Conservation (phyloP, 2,797 vertebrate genomes). For the Pterois miles region DNA sequence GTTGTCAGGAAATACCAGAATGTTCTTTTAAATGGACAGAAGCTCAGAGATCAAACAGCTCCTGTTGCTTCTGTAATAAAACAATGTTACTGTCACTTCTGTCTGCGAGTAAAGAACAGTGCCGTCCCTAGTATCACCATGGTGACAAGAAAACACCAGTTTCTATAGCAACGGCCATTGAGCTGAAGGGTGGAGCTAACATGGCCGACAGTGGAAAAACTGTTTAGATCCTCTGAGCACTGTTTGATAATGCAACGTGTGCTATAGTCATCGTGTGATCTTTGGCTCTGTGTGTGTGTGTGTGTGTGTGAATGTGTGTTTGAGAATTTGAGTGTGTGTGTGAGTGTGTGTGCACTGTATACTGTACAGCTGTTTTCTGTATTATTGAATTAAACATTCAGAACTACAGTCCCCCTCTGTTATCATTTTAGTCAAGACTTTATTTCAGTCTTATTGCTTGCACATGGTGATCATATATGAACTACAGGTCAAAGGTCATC, state of each 20-base stretch:
- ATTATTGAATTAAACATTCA: conserved; percentile 62
- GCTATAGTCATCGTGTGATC: conserved; percentile 47
- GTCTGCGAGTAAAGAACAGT: conserved; percentile 23
- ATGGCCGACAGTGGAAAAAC: conserved; percentile 18
- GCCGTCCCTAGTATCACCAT: background rate
- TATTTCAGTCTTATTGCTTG: background rate
- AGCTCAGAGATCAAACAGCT: conserved; percentile 1
- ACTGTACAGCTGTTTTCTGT: conserved; percentile 60
- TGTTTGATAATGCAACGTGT: conserved; percentile 50
- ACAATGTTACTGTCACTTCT: background rate
- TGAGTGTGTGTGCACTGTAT: conserved; percentile 18
- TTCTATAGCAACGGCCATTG: conserved; percentile 38
- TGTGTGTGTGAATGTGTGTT: background rate
- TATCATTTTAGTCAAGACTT: background rate
- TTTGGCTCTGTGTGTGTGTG: conserved; percentile 24
- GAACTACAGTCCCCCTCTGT: background rate
- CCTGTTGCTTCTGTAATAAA: background rate
- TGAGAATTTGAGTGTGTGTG: background rate
- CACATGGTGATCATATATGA: background rate
- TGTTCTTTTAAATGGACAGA: conserved; percentile 2
- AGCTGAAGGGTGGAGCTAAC: background rate
- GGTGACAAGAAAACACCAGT: conserved; percentile 15
- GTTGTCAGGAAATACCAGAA: background rate
- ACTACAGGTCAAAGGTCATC: background rate
- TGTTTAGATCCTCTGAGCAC: conserved; percentile 43